These are phyloP conservation scores for Geotrypetes seraphini DNA, from an alignment of 2,797 vertebrate genomes.

Conservation along the genomic window DNA sequence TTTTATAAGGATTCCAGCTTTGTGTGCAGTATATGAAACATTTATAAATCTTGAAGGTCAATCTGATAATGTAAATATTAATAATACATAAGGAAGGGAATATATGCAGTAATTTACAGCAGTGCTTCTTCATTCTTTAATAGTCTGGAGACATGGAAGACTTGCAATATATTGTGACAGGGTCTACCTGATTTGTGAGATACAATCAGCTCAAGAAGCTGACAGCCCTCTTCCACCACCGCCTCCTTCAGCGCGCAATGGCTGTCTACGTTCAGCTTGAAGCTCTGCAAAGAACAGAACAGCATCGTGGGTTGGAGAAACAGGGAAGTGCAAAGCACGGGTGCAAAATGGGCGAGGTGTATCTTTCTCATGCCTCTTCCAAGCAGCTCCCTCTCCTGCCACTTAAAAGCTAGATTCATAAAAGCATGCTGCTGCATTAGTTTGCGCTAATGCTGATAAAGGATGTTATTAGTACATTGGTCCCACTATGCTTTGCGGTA, in stretches of 20 bases:
- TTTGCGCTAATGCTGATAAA: too few species aligned
- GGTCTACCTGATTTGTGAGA: conserved; percentile 90
- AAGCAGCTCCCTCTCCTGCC: too few species aligned
- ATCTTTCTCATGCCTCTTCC: too few species aligned
- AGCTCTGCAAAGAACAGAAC: conserved; percentile 56
- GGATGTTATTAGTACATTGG: too few species aligned
- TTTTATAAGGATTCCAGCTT: conserved; percentile 61
- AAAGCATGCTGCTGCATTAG: too few species aligned
- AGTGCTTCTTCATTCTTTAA: conserved; percentile 68
- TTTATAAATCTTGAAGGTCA: conserved; percentile 88
- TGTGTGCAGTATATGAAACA: conserved; percentile 76
- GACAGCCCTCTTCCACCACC: conserved; percentile 79
- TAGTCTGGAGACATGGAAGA: conserved; percentile 64
- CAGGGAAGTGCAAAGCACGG: conserved; percentile 17
- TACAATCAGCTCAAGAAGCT: conserved; percentile 80
- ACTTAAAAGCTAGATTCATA: too few species aligned
- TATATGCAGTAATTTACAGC: conserved; percentile 71
- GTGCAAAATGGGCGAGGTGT: conserved; percentile 27
- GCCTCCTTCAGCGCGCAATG: conserved; percentile 78
- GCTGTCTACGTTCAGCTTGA: conserved; percentile 88
- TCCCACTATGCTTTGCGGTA: too few species aligned
- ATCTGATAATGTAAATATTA: conserved; percentile 92
- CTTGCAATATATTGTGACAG: conserved; percentile 61
- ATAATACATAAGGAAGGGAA: conserved; percentile 82
- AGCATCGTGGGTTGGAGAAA: conserved; percentile 11